Base-by-base conservation (phyloP, 2,113 vertebrate species). In the Leuciscus idus region DNA sequence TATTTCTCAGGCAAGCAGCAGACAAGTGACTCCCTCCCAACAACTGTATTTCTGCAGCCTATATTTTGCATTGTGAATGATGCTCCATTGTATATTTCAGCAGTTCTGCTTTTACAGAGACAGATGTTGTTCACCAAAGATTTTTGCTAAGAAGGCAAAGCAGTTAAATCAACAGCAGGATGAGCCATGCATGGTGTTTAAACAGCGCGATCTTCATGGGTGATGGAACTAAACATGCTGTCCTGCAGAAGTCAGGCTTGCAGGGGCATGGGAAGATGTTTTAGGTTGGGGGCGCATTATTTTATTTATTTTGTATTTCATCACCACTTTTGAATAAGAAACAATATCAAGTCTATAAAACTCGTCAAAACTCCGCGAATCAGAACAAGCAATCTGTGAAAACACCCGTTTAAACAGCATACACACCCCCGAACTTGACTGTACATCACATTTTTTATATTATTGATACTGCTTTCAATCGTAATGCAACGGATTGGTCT, bases 11-110 rank as follows among this genome's bases (percentile, higher is more conserved):
- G 0, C 66, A 70, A 68, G 74, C 39, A 50, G 48, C 48, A 30
- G 26, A 52, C 74, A 77, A 77, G 15, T 11, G 48, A 52, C 43
- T 23, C 36, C 39, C 6, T 4, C 28, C 28, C 15, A 76, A 30
- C 26, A 76, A 55, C 48, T 77, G 50, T 28, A 33, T 78, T 78
- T 78, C 17, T 75, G 26, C 50, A 77, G 75, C 48, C 84, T 64
- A 83, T 80, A 76, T 88, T 77, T 52, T 83, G 9, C 66, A 62
- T 57, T 85, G 81, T 72, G 79, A 86, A 85, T 66, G 77, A 81
- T 57, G 57, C 73, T 72, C 84, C 76, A 66, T 77, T 62, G 70
- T 85, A 81, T 83, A 55, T 62, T 39, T 88, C 84, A 83, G 11
- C 33, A 33, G 26, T 11, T 21, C 2, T 57, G 57, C 33, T 75